Evolutionary conservation across 2,888 invertebrate species (phyloP), one percentile per base, ranked within the genome.

Genomic region (Megastigmus dorsalis): DNA sequence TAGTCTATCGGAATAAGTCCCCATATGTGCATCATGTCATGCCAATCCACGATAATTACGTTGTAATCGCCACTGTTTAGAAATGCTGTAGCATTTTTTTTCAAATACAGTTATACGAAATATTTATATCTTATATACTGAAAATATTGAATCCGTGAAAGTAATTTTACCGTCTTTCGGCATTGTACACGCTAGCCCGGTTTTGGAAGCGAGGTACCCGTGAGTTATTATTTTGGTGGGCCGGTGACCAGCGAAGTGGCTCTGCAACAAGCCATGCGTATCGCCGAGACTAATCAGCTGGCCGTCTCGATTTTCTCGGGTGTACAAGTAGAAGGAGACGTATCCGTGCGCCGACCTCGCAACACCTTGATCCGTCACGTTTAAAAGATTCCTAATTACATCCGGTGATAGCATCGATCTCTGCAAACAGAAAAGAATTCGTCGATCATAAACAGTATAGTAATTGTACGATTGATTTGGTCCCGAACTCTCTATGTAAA

Each of bases 1-100:
- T 78, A 78, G 7, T 54, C 20, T 63, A 81, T 2, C 54, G 0
- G 66, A 78, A 84, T 1, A 59, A 60, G 2, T 38, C 69, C 63
- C 65, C 52, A 59, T 38, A 74, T 54, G 1, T 55, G 28, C 18
- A 80, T 66, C 70, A 85, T 81, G 7, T 59, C 65, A 18, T 80
- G 78, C 85, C 85, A 85, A 62, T 85, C 84, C 5, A 84, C 70
- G 4, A 82, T 76, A 41, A 85, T 82, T n/a, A 85, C 78, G 55
- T 85, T 85, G 74, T 79, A 82, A 65, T 84, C 81, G 0, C 76
- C 80, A 2, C 74, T 67, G 10, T 63, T 30, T 4, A 85, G 59
- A 63, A 80, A 85, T 7, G 82, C 85, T 85, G 63, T 20, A 65
- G 73, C 33, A 23, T 4, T 13, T 41, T n/a, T n/a, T n/a, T n/a